These are phyloP conservation scores for Dicyrtomina minuta DNA, from an alignment of 2,888 invertebrate genomes.

Conservation along the genomic window DNA sequence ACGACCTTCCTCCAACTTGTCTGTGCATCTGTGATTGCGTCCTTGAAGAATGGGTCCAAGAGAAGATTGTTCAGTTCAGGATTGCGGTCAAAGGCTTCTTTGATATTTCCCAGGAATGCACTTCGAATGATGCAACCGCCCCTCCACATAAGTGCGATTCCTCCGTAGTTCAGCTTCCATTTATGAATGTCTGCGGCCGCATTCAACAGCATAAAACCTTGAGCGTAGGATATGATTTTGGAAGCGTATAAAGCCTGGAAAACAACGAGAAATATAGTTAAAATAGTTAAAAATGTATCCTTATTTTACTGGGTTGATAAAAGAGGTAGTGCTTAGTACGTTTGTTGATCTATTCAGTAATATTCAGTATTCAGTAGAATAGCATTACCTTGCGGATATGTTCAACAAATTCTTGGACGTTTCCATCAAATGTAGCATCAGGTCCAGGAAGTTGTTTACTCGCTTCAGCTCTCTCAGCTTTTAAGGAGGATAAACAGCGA, in stretches of 20 bases:
- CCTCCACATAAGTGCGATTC: constrained; percentile 98
- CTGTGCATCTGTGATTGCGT: constrained; percentile 78
- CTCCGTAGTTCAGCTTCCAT: constrained; percentile 96
- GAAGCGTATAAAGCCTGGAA: constrained; percentile 88
- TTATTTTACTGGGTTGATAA: too few species aligned
- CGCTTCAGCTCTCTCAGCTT: constrained; percentile 80
- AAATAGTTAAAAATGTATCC: neutral
- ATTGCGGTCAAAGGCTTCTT: constrained; percentile 88
- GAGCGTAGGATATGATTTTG: constrained; percentile 97
- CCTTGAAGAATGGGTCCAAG: constrained; percentile 88
- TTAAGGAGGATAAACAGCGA: constrained; percentile 89
- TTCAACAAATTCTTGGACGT: constrained; percentile 77
- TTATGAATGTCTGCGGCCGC: constrained; percentile 87
- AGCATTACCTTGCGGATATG: constrained; percentile 64
- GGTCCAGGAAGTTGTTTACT: constrained; percentile 75
- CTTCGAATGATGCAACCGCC: constrained; percentile 98
- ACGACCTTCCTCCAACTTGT: constrained; percentile 83
- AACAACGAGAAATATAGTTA: neutral
- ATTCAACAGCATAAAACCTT: constrained; percentile 92
- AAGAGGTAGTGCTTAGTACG: too few species aligned
- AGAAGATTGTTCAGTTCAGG: constrained; percentile 82
- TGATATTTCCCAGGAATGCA: constrained; percentile 85
- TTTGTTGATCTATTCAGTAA: too few species aligned
- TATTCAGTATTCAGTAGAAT: neutral
- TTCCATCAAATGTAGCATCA: constrained; percentile 64